Evolutionary conservation across 2,797 vertebrate species (phyloP).

Genomic region (Malacoraja senta): DNA sequence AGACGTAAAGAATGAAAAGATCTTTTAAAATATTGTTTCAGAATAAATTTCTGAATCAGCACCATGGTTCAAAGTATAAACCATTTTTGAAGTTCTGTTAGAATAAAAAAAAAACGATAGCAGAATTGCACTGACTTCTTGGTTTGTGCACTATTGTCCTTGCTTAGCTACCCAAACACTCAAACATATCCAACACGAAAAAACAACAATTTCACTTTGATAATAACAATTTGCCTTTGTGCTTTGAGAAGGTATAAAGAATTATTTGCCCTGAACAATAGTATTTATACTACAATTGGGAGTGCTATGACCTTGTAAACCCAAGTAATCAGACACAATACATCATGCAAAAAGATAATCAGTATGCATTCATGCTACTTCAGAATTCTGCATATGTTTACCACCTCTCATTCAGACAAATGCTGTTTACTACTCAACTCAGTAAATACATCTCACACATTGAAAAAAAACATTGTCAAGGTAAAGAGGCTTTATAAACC

Average conservation of each 20-base stretch:
- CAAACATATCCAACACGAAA: constrained; percentile 16
- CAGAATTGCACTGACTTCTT: background rate
- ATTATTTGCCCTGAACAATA: constrained; percentile 22
- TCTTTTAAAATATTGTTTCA: background rate
- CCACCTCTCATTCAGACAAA: constrained; percentile 34
- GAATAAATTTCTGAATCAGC: background rate
- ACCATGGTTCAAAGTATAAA: background rate
- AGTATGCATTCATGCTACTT: constrained; percentile 25
- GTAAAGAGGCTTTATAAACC: background rate
- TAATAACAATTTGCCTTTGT: constrained; percentile 25
- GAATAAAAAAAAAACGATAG: background rate
- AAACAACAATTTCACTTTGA: constrained; percentile 32
- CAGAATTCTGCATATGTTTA: constrained; percentile 29
- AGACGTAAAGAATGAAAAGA: background rate
- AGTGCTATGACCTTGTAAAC: constrained; percentile 31
- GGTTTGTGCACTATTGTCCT: constrained; percentile 10
- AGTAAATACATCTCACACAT: constrained; percentile 28
- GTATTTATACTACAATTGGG: constrained; percentile 33
- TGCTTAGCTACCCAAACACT: background rate
- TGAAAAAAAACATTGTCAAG: constrained; percentile 2
- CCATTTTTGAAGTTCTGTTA: background rate
- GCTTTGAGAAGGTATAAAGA: constrained; percentile 4
- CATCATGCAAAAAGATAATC: constrained; percentile 34
- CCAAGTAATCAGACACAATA: constrained; percentile 36
- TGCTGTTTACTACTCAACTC: constrained; percentile 10